Evolutionary conservation across 1,140 invertebrate genomes (phyloP), one percentile per base, ranked within the genome.

Genomic region (Acromyrmex charruanus): DNA sequence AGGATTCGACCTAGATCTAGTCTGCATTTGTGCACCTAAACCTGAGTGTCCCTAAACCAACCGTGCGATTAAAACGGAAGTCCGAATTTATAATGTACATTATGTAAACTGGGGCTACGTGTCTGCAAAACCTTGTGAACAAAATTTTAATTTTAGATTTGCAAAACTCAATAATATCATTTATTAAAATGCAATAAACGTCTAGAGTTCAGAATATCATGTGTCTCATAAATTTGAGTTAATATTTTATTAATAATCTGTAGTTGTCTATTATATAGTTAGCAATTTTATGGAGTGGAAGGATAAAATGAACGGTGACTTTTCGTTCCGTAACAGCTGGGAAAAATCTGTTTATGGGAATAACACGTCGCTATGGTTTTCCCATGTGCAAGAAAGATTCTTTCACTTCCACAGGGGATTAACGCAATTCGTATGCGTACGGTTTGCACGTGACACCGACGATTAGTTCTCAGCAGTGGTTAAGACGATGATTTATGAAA

Each of bases 21-120:
- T 91, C 82, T 88, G 85, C 77, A 88, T 90, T 88, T 81, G 81
- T 90, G 55, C 84, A 61, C 58, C 75, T 85, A 90, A 86, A 89
- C 71, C 86, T 72, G 88, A 74, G 77, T 90, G 71, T 53, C 28
- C 25, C n/a, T 51, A 25, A 75, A 79, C 59, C 59, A 44, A 72
- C 59, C 77, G 55, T 44, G 44, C 21, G 55, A 61, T 14, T 31
- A 93, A 93, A 93, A 92, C 89, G 89, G 53, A 93, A 92, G 92
- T 92, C 91, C 89, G 91, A 94, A 93, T 92, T 90, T 93, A 95
- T 93, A 95, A 95, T 94, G 94, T 91, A 92, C 93, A 94, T 95
- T 94, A 93, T 94, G 93, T 93, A 92, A 94, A 93, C 90, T 93
- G 84, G 88, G 68, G 63, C 72, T 63, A 65, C 71, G 5, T 9